Evolutionary conservation across 2,888 invertebrate genomes (phyloP), one percentile per base, ranked within the genome.

Genomic region (Agrochola lychnidis): DNA sequence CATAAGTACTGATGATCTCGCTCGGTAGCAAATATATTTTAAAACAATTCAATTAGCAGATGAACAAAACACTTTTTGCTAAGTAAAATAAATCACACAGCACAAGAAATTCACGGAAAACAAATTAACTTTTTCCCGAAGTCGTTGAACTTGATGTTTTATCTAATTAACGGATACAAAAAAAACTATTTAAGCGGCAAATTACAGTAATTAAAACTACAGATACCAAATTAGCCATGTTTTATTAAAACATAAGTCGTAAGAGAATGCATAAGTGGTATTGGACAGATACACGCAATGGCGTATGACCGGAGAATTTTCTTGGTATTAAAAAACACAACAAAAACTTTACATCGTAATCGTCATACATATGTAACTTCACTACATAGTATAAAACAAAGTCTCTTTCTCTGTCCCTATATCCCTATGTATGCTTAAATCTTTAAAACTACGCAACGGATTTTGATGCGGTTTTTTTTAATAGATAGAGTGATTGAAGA

Each of bases 221-320:
- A 89, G 78, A 86, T 85, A 81, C 73, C 78, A 69, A 90, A 89
- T 89, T 86, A 88, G 61, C 70, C 36, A 77, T 66, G 74, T 85
- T 84, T 86, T 73, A 87, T 82, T 79, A 87, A 89, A 88, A 88
- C 86, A 81, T 84, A 82, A 87, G 85, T 86, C 53, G 61, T 75
- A 84, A 81, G 70, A 85, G 84, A 88, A 81, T 78, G 71, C 73
- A 69, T 76, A 63, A 78, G 56, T 79, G 69, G 68, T 82, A 78
- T 81, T 85, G 84, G 76, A 83, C 82, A 88, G 78, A 66, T 87
- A 73, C 92, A 91, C 90, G 90, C 91, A 81, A 88, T 77, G 78
- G 70, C 42, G 71, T 75, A 84, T 72, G 68, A 61, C 62, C 66
- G 53, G 70, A 86, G 61, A 59, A 70, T 82, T 57, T 77, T 78